phyloP scores from a whole-genome alignment of 2,113 vertebrate species.

The Tricholaema leucomelas region DNA sequence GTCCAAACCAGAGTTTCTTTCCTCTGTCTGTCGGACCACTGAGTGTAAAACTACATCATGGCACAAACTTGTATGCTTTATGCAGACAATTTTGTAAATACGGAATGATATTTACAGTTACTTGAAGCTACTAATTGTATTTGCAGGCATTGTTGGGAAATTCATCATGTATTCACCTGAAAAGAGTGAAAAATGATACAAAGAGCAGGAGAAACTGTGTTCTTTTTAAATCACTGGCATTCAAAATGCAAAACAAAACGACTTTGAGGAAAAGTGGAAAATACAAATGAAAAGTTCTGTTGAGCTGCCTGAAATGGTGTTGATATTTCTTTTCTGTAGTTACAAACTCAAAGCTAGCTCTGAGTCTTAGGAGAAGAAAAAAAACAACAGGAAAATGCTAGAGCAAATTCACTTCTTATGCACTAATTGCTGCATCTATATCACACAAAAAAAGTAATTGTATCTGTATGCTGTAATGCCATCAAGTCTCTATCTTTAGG shows the following conservation, averaged over 20 bases:
- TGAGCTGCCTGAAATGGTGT: background rate
- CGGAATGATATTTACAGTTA: background rate
- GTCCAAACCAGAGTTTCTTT: background rate
- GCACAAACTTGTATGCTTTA: background rate
- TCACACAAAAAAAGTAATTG: background rate
- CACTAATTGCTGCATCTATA: background rate
- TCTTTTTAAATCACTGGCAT: conserved; percentile 2
- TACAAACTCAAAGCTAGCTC: background rate
- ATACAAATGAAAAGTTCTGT: background rate
- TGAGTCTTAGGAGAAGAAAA: background rate
- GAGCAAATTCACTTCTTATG: conserved; percentile 27
- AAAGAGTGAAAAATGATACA: background rate
- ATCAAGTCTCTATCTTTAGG: background rate
- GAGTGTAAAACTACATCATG: background rate
- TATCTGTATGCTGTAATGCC: background rate
- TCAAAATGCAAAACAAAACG: background rate
- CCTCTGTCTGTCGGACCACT: background rate
- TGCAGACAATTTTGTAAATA: background rate
- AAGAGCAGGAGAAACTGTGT: background rate
- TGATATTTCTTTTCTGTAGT: background rate
- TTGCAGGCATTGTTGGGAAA: background rate
- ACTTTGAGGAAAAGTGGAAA: background rate
- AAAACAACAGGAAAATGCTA: conserved; percentile 39
- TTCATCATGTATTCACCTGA: background rate
- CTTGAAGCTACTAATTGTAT: background rate